Percentiles rank a stretch among this genome's conserved stretches.
Conservation (phyloP, 2,113 vertebrate genomes). For the Anolis carolinensis region DNA sequence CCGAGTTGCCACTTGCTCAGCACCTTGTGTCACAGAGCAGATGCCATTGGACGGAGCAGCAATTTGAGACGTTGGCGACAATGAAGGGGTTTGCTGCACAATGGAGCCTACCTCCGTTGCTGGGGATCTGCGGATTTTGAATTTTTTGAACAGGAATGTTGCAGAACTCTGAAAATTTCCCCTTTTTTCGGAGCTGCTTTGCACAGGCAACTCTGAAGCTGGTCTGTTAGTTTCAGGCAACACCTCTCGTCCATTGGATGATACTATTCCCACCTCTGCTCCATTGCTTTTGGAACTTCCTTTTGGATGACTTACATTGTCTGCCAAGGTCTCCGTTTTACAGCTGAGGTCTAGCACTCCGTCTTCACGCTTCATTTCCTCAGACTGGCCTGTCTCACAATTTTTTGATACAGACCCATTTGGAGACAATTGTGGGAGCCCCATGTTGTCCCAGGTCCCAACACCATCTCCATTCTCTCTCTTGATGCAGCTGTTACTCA, state of each 20-base stretch:
- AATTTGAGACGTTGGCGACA: background rate
- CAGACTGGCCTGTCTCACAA: accelerated
- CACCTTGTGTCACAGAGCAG: background rate
- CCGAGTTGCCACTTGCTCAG: too few species aligned
- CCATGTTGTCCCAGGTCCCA: background rate
- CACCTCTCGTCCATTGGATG: accelerated
- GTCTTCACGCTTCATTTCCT: accelerated
- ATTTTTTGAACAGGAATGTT: slow-evolving; percentile 78
- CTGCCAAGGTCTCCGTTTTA: slow-evolving; percentile 38
- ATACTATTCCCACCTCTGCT: background rate
- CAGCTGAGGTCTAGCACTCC: slow-evolving; percentile 60
- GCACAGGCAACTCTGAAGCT: accelerated
- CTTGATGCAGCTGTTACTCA: accelerated
- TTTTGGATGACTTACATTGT: accelerated
- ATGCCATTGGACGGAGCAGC: background rate
- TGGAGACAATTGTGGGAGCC: background rate
- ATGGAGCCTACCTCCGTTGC: accelerated
- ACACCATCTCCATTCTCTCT: background rate
- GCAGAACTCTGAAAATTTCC: slow-evolving; percentile 74
- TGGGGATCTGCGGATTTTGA: slow-evolving; percentile 64
- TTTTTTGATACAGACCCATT: background rate
- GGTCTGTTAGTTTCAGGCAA: accelerated
- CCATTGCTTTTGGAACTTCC: background rate
- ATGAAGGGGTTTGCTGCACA: accelerated
- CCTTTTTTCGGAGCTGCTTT: background rate